Evolutionary conservation across 2,797 vertebrate genomes (phyloP), one percentile per base, ranked within the genome.

Genomic region (Ataeniobius toweri): DNA sequence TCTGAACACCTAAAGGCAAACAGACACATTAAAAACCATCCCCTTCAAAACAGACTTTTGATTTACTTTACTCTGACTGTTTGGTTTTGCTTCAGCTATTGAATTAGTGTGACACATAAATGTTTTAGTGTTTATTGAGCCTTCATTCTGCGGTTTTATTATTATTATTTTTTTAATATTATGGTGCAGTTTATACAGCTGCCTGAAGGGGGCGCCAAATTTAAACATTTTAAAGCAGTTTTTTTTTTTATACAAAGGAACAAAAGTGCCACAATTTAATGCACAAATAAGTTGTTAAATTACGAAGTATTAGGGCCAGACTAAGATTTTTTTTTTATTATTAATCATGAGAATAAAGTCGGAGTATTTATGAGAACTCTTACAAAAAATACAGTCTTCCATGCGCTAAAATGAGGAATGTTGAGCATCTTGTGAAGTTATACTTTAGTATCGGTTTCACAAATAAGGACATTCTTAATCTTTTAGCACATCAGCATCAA

Each of bases 1-100:
- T 98, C 91, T 98, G 93, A 97, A 61, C 70, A 51, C 58, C 50
- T 59, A 48, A n/a, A 73, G 80, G 75, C n/a, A 51, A 70, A 74
- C 73, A 80, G 67, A 81, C 71, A 80, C 31, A 78, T 55, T 76
- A 73, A 77, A 84, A 79, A 63, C 22, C 9, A 36, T 79, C 75
- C 70, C 53, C 78, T 69, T 46, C n/a, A 36, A 31, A 50, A 51
- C 46, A 53, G 14, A 84, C 44, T 22, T 71, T 80, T 78, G 76
- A 79, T 56, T 26, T 1, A 71, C 59, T 61, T 68, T 74, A 39
- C 67, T 59, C 24, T 73, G 68, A 56, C 63, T 67, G 61, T 71
- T 55, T 73, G 31, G 71, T 56, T 48, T 41, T 76, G 74, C 79
- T 70, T 85, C 76, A 1, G 71, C 83, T 50, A 65, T 56, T 79